These are phyloP conservation scores for Eugnorisma glareosa DNA, from an alignment of 2,888 invertebrate genomes.

Conservation along the genomic window DNA sequence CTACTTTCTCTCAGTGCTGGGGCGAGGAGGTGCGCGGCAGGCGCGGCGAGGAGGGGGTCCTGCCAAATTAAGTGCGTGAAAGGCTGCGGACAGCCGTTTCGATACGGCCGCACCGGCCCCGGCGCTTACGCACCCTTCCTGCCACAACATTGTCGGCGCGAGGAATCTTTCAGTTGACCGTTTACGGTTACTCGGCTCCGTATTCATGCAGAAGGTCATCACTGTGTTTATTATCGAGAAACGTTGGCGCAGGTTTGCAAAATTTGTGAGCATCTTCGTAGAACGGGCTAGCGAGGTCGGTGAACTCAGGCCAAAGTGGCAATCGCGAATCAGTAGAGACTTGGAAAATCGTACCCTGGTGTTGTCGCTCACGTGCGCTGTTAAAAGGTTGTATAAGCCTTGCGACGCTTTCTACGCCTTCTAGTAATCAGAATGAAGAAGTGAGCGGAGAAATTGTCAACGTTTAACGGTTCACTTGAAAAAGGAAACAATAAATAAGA, in stretches of 20 bases:
- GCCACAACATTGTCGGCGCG: constrained; percentile 60
- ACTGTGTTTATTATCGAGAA: constrained; percentile 65
- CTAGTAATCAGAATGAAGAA: constrained; percentile 85
- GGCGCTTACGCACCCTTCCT: constrained; percentile 71
- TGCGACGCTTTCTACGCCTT: constrained; percentile 86
- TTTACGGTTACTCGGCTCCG: constrained; percentile 61
- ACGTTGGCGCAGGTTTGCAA: constrained; percentile 72
- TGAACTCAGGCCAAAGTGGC: constrained; percentile 79
- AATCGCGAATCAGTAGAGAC: constrained; percentile 78
- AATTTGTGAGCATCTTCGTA: constrained; percentile 74
- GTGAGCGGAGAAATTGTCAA: constrained; percentile 87
- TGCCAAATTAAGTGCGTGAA: constrained; percentile 90
- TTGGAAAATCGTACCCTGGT: constrained; percentile 77
- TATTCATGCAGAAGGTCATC: constrained; percentile 53
- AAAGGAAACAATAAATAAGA: constrained; percentile 81
- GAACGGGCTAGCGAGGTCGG: constrained; percentile 78
- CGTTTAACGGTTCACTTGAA: constrained; percentile 80
- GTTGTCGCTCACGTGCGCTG: constrained; percentile 77
- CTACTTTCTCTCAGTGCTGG: constrained; percentile 89
- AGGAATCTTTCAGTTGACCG: constrained; percentile 57
- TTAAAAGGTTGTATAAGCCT: constrained; percentile 85
- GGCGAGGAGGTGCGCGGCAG: constrained; percentile 79
- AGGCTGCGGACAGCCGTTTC: constrained; percentile 85
- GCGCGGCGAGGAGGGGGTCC: constrained; percentile 86
- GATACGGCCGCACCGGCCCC: constrained; percentile 71